Conservation (phyloP, 1,140 invertebrate species). For the Mamestra configurata region DNA sequence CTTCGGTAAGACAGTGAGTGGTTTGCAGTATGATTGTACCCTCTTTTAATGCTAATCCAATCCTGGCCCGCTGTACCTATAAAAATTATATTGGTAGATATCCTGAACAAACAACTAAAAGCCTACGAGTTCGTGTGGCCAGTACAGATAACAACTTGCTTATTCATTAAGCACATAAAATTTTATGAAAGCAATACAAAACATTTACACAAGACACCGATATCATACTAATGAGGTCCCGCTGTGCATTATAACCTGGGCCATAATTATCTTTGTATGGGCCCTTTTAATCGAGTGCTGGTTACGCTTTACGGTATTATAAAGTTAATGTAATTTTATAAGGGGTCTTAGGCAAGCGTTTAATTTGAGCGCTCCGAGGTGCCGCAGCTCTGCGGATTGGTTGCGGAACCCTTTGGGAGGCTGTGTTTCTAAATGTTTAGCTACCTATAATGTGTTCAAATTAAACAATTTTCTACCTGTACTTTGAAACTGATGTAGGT, state of each 20-base stretch:
- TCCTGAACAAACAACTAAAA: not conserved
- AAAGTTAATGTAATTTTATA: slow-evolving; percentile 69
- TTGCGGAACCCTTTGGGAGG: slow-evolving; percentile 27
- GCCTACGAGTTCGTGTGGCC: not conserved
- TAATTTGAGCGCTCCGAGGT: slow-evolving; percentile 58
- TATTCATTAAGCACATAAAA: slow-evolving; percentile 39
- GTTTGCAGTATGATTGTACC: too few relatives aligned
- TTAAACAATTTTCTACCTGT: slow-evolving; percentile 18
- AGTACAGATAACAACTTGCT: slow-evolving; percentile 13
- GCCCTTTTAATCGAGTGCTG: slow-evolving; percentile 65
- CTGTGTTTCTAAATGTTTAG: slow-evolving; percentile 15
- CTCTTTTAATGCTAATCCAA: too few relatives aligned
- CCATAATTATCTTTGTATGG: slow-evolving; percentile 69
- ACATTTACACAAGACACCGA: slow-evolving; percentile 62
- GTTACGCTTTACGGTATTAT: slow-evolving; percentile 62
- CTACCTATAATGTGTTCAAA: not conserved
- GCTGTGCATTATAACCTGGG: slow-evolving; percentile 51
- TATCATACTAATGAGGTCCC: slow-evolving; percentile 65
- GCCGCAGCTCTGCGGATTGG: slow-evolving; percentile 27
- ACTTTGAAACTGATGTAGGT: not conserved
- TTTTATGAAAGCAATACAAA: slow-evolving; percentile 57
- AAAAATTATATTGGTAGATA: too few relatives aligned
- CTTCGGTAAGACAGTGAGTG: too few relatives aligned
- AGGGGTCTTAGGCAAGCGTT: slow-evolving; percentile 60
- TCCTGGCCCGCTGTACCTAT: not conserved